Evolutionary conservation across 1,140 invertebrate genomes (phyloP).

Genomic region (Penaeus chinensis): DNA sequence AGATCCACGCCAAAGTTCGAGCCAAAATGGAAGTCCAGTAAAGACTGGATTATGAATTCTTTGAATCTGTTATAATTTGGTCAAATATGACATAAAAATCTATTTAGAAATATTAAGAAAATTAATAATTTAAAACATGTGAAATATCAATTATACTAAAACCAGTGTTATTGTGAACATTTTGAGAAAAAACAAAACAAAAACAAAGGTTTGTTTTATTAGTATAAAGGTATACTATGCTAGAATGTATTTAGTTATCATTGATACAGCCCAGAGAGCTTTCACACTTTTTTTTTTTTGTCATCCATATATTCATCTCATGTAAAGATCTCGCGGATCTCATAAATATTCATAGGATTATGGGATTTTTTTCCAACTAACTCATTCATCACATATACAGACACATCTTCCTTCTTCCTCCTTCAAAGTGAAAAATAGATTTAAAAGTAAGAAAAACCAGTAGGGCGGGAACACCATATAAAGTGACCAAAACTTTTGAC

Average conservation of each 20-base stretch:
- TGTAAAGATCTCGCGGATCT: conserved; percentile 53
- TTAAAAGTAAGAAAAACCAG: too few species aligned
- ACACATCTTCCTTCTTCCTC: too few species aligned
- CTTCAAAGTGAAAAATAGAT: too few species aligned
- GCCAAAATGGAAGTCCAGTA: conserved; percentile 64
- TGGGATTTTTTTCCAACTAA: not conserved
- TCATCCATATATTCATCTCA: conserved; percentile 20
- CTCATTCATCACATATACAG: too few species aligned
- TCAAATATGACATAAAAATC: conserved; percentile 15
- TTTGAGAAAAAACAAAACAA: not conserved
- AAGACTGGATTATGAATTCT: not conserved
- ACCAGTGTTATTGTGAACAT: too few species aligned
- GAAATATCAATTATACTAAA: too few species aligned
- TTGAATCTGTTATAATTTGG: not conserved
- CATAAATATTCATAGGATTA: conserved; percentile 16
- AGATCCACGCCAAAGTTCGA: conserved; percentile 70
- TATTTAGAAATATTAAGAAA: not conserved
- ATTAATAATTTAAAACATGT: too few species aligned
- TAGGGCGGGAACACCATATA: too few species aligned
- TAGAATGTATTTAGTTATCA: conserved; percentile 20
- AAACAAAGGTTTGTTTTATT: not conserved
- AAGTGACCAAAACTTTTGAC: too few species aligned
- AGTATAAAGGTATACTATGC: conserved; percentile 6
- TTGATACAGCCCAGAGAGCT: conserved; percentile 44
- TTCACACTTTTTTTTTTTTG: conserved; percentile 49